Conservation (phyloP, 2,113 vertebrate species). For the Pyxicephalus adspersus region DNA sequence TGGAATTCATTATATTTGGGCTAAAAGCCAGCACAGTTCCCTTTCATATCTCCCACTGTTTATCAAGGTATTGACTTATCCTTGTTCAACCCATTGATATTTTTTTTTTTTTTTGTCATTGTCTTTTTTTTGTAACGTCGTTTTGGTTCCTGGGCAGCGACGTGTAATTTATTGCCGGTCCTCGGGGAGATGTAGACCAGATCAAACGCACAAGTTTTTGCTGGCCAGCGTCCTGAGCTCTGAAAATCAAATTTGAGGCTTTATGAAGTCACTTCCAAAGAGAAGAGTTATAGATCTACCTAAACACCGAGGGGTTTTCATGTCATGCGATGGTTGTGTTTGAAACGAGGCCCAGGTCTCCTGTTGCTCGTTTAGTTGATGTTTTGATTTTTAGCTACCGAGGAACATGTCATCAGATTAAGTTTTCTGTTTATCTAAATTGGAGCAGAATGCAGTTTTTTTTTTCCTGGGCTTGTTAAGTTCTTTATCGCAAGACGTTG, state of each 20-base stretch:
- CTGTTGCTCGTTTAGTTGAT: conserved; percentile 26
- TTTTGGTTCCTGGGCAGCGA: neutral
- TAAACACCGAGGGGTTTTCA: neutral
- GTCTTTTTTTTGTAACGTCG: conserved; percentile 42
- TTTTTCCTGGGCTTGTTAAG: too few relatives aligned
- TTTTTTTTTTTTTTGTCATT: conserved; percentile 58
- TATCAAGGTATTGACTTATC: conserved; percentile 69
- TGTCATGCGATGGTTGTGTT: conserved; percentile 5
- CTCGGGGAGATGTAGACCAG: conserved; percentile 8
- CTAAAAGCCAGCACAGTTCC: conserved; percentile 60
- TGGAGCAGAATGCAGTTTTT: too few relatives aligned
- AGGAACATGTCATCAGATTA: neutral
- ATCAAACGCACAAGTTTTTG: conserved; percentile 1
- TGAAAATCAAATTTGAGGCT: conserved; percentile 17
- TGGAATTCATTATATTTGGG: conserved; percentile 67
- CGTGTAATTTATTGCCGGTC: conserved; percentile 16
- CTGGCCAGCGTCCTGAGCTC: conserved; percentile 12
- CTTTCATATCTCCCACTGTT: conserved; percentile 67
- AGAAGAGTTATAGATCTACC: conserved; percentile 10
- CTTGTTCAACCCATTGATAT: conserved; percentile 63
- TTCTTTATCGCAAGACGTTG: too few relatives aligned
- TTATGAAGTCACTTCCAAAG: conserved; percentile 30
- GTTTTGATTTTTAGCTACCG: conserved; percentile 27
- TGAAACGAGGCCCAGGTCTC: neutral
- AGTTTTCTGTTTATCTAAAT: too few relatives aligned